These are phyloP conservation scores for Bettongia penicillata DNA, from an alignment of 2,113 vertebrate species.

Conservation along the genomic window DNA sequence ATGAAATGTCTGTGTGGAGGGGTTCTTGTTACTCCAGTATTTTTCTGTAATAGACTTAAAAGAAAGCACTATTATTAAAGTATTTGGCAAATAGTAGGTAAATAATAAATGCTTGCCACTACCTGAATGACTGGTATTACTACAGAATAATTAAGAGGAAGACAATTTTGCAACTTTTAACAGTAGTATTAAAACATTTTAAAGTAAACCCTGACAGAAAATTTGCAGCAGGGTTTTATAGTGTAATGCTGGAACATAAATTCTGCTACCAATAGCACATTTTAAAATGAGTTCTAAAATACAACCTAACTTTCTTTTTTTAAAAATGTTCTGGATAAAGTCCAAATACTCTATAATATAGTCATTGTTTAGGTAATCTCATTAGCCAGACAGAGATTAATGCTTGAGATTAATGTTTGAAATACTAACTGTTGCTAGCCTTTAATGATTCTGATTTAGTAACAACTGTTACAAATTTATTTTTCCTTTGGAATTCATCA, in stretches of 20 bases:
- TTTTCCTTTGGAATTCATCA: conserved; percentile 19
- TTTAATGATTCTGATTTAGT: conserved; percentile 17
- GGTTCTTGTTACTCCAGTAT: not conserved
- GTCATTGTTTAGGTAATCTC: conserved; percentile 42
- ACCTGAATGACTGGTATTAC: not conserved
- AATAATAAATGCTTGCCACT: not conserved
- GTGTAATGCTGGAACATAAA: not conserved
- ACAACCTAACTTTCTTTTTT: conserved; percentile 17
- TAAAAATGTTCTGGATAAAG: conserved; percentile 28
- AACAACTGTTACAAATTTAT: not conserved
- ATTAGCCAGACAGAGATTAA: conserved; percentile 1
- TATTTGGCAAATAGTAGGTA: not conserved
- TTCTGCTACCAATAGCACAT: not conserved
- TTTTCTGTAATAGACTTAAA: not conserved
- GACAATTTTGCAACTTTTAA: conserved; percentile 20
- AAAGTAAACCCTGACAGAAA: conserved; percentile 11
- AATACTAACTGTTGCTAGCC: conserved; percentile 19
- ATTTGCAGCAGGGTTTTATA: not conserved
- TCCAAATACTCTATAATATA: not conserved
- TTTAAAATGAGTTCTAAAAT: conserved; percentile 2
- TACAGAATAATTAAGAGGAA: not conserved
- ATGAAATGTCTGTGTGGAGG: not conserved
- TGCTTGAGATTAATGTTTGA: not conserved
- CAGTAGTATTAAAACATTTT: not conserved
- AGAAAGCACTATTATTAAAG: not conserved